These are phyloP conservation scores for Barnardius zonarius DNA, from an alignment of 2,113 vertebrate species.

Conservation along the genomic window DNA sequence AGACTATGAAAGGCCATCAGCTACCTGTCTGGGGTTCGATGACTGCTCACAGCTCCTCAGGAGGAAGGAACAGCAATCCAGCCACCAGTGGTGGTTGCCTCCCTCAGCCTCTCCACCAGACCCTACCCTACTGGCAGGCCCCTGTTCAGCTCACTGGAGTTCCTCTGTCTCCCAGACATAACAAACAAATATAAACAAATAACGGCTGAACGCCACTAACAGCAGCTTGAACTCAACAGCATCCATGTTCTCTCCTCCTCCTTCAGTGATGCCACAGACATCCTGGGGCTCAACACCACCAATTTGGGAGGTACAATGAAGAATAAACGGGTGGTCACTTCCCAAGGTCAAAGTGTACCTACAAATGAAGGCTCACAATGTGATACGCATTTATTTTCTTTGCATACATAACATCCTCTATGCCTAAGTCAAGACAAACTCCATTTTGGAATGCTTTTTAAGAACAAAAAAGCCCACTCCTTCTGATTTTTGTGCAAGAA, in stretches of 20 bases:
- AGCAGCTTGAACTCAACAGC: background rate
- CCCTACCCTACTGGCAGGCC: fast-evolving
- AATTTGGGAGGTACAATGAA: background rate
- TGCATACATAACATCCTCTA: background rate
- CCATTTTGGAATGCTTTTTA: background rate
- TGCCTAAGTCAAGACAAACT: background rate
- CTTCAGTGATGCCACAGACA: fast-evolving
- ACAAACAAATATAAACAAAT: background rate
- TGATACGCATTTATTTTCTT: background rate
- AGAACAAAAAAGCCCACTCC: background rate
- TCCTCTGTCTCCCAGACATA: fast-evolving
- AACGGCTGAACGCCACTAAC: background rate
- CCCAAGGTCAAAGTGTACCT: background rate
- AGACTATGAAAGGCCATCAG: background rate
- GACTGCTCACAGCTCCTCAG: background rate
- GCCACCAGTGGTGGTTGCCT: fast-evolving
- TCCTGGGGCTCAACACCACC: background rate
- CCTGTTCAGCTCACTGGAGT: fast-evolving
- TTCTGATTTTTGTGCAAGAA: background rate
- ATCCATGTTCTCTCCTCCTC: background rate
- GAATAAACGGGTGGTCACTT: background rate
- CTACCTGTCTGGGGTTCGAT: background rate
- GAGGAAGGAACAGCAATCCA: background rate
- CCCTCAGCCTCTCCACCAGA: background rate
- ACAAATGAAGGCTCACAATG: background rate